Base-by-base conservation (phyloP, 2,888 invertebrate species). In the Ctenicera cuprea region DNA sequence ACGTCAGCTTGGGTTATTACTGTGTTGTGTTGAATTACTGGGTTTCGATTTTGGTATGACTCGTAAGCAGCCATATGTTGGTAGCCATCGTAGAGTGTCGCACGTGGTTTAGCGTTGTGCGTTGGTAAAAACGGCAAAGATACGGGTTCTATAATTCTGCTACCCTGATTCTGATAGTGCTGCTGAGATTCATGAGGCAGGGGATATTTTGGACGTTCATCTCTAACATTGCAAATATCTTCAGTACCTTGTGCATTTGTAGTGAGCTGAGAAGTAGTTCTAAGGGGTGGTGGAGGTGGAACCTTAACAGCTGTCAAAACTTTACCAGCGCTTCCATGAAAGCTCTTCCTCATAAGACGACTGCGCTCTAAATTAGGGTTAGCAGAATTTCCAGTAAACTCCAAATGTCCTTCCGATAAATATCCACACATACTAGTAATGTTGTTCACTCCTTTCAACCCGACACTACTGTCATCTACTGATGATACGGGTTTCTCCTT, bases 1-100 rank as follows among this genome's bases (percentile, higher is more conserved):
- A 96, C 94, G 88, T 95, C 95, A 0, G 95, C 96, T 81, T 93
- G 92, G 0, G 95, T 95, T 0, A 95, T 92, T n/a, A 95, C 92
- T 9, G 67, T 71, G 18, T 72, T 75, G 30, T 54, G 52, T 18
- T 64, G 74, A 5, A 73, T 65, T 26, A 67, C 57, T n/a, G 73
- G 62, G 67, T 73, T 81, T 87, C 85, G 57, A 7, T 22, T 41
- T 33, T 63, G 45, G 11, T 54, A 62, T 0, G 33, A 30, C 1
- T 73, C 54, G 37, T 57, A 59, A 7, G 48, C 48, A 54, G 37
- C 57, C 16, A 54, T 50, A 30, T 22, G 52, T 54, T 67, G 62
- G 12, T 66, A 66, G 11, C 33, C 22, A 38, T 45, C 14, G 12
- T 72, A 66, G 41, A 48, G 8, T 1, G 11, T 11, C 7, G 16